phyloP scores from a whole-genome alignment of 2,113 vertebrate species.

The Ptilonorhynchus violaceus region DNA sequence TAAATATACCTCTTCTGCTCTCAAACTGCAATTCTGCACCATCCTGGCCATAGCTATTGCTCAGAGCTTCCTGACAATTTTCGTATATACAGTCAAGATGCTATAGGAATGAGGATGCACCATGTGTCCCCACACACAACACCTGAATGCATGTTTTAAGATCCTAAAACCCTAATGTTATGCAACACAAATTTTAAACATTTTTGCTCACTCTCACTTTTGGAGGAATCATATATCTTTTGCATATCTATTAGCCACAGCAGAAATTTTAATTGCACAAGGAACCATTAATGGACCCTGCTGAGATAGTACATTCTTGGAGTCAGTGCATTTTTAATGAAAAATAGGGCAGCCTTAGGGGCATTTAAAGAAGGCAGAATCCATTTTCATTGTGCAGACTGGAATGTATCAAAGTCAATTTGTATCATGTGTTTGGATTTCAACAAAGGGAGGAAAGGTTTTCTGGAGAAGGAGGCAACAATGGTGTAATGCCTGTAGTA shows the following conservation, averaged over 20 bases:
- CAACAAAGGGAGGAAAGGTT: background rate
- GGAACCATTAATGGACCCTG: background rate
- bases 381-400: background rate
- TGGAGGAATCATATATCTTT: background rate
- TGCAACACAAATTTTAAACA: background rate
- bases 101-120: too few species aligned
- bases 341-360: background rate
- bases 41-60: background rate
- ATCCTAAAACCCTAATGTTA: background rate
- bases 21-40: background rate
- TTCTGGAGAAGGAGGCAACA: background rate
- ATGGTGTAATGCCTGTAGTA: background rate
- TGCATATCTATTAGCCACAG: background rate
- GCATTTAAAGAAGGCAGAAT: background rate
- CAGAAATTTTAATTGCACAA: background rate
- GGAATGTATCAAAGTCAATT: background rate
- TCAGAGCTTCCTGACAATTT: background rate
- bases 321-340: background rate
- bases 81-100: background rate
- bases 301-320: background rate
- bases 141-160: background rate
- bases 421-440: background rate
- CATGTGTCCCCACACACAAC: too few species aligned
- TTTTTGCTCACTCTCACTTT: background rate
- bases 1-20: background rate